These are phyloP conservation scores for Tenualosa thibaudeaui DNA, from an alignment of 2,797 vertebrate species.

Conservation along the genomic window DNA sequence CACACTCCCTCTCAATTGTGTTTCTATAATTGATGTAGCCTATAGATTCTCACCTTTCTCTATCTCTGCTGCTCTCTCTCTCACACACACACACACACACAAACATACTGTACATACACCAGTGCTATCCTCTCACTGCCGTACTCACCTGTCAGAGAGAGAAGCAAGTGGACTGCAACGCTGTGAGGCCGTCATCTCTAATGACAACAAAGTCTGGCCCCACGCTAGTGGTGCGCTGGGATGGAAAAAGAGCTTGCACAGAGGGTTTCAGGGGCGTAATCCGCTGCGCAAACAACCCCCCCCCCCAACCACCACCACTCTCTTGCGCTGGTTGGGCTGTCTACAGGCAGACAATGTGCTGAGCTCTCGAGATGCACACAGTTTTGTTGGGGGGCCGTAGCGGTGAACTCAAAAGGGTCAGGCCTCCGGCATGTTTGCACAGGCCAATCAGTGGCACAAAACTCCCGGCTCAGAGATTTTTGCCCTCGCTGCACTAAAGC, in stretches of 20 bases:
- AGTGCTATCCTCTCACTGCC: slow-evolving; percentile 11
- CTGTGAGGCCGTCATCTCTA: slow-evolving; percentile 40
- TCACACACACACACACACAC: neutral
- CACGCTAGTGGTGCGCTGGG: slow-evolving; percentile 44
- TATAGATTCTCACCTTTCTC: neutral
- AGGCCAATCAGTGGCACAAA: neutral
- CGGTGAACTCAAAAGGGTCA: neutral
- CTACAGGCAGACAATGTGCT: slow-evolving; percentile 59
- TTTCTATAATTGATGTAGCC: neutral
- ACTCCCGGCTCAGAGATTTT: neutral
- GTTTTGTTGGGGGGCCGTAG: slow-evolving; percentile 53
- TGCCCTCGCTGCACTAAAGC: neutral
- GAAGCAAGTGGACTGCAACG: slow-evolving; percentile 26
- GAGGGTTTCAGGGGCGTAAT: slow-evolving; percentile 38
- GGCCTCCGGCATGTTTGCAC: neutral
- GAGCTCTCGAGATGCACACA: slow-evolving; percentile 62
- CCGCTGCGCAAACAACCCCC: slow-evolving; percentile 53
- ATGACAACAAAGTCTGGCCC: slow-evolving; percentile 41
- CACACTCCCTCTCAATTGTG: neutral
- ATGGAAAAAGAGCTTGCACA: slow-evolving; percentile 56
- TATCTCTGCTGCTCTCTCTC: neutral
- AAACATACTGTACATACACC: neutral
- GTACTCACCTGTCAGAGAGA: neutral
- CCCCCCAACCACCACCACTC: neutral
- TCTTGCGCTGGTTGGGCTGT: slow-evolving; percentile 34